Conservation (phyloP, 2,113 vertebrate species). For the Corydoras maculifer region DNA sequence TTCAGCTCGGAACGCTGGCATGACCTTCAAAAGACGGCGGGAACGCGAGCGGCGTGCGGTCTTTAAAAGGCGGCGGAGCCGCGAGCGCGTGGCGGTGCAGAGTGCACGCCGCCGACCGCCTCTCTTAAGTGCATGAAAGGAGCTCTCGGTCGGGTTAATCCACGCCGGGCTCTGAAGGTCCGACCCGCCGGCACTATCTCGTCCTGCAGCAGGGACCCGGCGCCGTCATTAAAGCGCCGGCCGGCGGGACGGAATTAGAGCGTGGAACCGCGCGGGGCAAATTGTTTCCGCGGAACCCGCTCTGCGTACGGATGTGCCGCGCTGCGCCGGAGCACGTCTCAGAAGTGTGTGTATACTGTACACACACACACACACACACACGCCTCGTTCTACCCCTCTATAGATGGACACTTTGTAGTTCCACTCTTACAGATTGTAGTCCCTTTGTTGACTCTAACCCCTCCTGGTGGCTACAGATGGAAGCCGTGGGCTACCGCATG, state of each 20-base stretch:
- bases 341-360: not conserved
- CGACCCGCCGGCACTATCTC: slow-evolving; percentile 5
- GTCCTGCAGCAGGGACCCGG: slow-evolving; percentile 8
- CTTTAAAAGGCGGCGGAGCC: slow-evolving; percentile 3
- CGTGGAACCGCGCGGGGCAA: slow-evolving; percentile 47
- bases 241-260: slow-evolving; percentile 24
- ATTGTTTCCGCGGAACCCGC: slow-evolving; percentile 45
- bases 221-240: slow-evolving; percentile 43
- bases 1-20: not conserved
- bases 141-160: slow-evolving; percentile 13
- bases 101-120: slow-evolving; percentile 1
- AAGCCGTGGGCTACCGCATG: too few species aligned
- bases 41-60: not conserved
- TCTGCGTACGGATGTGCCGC: not conserved
- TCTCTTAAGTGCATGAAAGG: slow-evolving; percentile 3
- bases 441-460: too few species aligned
- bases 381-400: too few species aligned
- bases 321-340: too few species aligned
- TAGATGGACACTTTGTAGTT: too few species aligned
- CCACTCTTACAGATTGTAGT: too few species aligned
- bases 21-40: not conserved
- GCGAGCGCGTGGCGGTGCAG: not conserved
- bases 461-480: too few species aligned
- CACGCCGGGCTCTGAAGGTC: slow-evolving; percentile 8
- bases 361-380: too few species aligned